Percentiles rank a stretch among this genome's conserved stretches.
Evolutionary conservation across 2,113 vertebrate genomes (phyloP).

Genomic region (Thomomys bottae): DNA sequence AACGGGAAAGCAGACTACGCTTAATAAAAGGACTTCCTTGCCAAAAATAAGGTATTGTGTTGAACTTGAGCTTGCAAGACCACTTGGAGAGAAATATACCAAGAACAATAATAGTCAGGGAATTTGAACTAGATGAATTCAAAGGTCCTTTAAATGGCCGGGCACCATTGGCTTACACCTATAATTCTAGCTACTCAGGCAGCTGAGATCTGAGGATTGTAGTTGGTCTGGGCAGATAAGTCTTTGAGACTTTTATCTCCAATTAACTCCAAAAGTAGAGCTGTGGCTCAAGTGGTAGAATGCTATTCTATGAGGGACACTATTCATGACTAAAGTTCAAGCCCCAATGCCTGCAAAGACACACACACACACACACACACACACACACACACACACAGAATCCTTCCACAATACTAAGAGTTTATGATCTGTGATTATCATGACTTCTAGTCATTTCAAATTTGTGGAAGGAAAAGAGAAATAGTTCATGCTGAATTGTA

Average conservation of each 20-base stretch:
- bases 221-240: no score
- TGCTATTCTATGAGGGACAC: no score
- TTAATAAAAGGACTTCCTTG: not conserved
- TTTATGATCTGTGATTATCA: not conserved
- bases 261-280: no score
- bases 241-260: no score
- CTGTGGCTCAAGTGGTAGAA: no score
- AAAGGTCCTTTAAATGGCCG: conserved; percentile 22
- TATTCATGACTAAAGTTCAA: no score
- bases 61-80: conserved; percentile 18
- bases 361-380: no score
- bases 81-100: not conserved
- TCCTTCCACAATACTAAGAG: not conserved
- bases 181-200: no score
- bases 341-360: no score
- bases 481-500: not conserved
- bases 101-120: not conserved
- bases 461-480: conserved; percentile 17
- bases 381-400: no score
- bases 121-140: conserved; percentile 32
- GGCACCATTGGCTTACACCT: no score
- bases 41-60: not conserved
- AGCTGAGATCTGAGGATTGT: no score
- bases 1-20: not conserved
- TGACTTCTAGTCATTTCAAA: conserved; percentile 22